Base-by-base conservation (phyloP, 2,888 invertebrate genomes). In the Exocentrus adspersus region DNA sequence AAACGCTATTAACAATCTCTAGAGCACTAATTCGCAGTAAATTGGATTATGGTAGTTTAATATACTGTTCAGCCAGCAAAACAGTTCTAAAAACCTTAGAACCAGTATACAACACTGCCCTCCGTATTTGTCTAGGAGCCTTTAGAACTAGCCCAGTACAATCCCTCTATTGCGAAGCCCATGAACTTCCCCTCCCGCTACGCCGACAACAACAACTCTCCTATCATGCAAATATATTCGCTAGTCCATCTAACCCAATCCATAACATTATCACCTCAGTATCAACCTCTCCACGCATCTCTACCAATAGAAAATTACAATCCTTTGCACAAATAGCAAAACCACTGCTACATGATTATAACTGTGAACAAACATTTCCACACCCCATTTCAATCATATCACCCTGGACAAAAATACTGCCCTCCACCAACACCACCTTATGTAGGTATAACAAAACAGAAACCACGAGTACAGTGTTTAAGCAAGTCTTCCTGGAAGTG, bases 111-210 rank as follows among this genome's bases (percentile, higher is more conserved):
- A 61, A 61, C 24, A 17, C 53, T 5, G 19, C 60, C 0, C 4
- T 61, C 4, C 9, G 54, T 20, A 45, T 61, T 21, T 61, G 54
- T 43, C 28, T 53, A 10, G 37, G 52, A 20, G 52, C 60, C 2
- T 46, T 53, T 16, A 30, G 46, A 45, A 46, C 46, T 2, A 54
- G 60, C 21, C 54, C 37, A 3, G 14, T 19, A 10, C 12, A 32
- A 10, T 53, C 42, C 5, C 9, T 60, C 24, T 51, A 32, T 19
- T 7, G 14, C n/a, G 57, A 57, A 46, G 21, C 57, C n/a, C n/a
- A n/a, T 24, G 42, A 42, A 43, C 41, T 12, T 2, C 43, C 24
- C 54, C 54, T 10, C 12, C 37, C 32, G 37, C 41, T 53, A 30
- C 19, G 53, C 12, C 32, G 53, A 28, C 30, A 53, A 41, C 53